These are phyloP conservation scores for Cololabis saira DNA, from an alignment of 2,113 vertebrate species.

Conservation along the genomic window DNA sequence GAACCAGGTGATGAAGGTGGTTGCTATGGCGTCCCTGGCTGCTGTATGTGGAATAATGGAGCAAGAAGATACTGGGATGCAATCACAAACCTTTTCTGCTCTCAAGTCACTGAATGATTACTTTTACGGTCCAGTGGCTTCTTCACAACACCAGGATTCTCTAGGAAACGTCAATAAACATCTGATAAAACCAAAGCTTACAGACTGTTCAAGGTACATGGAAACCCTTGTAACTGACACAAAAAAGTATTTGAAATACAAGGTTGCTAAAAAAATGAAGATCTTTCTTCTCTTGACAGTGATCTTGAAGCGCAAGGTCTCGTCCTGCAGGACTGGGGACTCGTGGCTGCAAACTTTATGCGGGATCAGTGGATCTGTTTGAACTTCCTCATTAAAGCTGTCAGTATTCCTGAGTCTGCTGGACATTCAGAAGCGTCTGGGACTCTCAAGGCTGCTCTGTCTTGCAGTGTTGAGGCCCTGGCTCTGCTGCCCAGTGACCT, in stretches of 20 bases:
- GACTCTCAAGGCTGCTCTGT: slow-evolving; percentile 75
- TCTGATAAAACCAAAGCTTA: slow-evolving; percentile 83
- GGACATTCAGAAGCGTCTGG: slow-evolving; percentile 37
- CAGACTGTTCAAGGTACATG: slow-evolving; percentile 71
- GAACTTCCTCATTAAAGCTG: slow-evolving; percentile 77
- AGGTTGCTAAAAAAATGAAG: background rate
- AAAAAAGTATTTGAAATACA: background rate
- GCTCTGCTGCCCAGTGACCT: slow-evolving; percentile 86
- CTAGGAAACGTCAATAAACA: slow-evolving; percentile 75
- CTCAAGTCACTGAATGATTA: slow-evolving; percentile 74
- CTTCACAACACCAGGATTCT: slow-evolving; percentile 46
- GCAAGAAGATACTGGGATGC: slow-evolving; percentile 39
- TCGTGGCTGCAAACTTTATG: slow-evolving; percentile 84
- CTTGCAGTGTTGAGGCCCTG: slow-evolving; percentile 84
- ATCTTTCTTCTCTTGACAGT: slow-evolving; percentile 38
- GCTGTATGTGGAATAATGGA: slow-evolving; percentile 80
- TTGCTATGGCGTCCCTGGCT: slow-evolving; percentile 86
- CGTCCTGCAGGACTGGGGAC: slow-evolving; percentile 89
- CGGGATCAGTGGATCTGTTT: slow-evolving; percentile 91
- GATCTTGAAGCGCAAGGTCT: slow-evolving; percentile 71
- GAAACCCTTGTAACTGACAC: background rate
- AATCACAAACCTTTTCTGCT: slow-evolving; percentile 65
- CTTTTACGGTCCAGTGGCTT: slow-evolving; percentile 49
- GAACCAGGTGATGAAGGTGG: slow-evolving; percentile 82
- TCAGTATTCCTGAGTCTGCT: slow-evolving; percentile 10